These are phyloP conservation scores for Drosophila formosana DNA, from an alignment of 2,888 invertebrate genomes.

Conservation along the genomic window DNA sequence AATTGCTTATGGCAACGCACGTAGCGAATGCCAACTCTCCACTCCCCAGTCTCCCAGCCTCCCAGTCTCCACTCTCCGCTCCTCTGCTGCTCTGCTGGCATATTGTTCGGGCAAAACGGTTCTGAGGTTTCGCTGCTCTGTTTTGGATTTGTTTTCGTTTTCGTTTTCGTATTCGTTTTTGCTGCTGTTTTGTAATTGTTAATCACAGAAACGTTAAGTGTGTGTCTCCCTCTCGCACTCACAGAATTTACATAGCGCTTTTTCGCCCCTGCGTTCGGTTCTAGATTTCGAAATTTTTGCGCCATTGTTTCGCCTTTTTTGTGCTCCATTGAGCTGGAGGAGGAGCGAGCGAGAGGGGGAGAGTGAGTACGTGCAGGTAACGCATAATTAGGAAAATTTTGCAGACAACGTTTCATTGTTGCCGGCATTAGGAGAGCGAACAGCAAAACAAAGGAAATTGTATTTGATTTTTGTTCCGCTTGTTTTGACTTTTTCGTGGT, in stretches of 20 bases:
- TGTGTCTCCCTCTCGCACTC: constrained; percentile 10
- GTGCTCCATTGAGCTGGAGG: constrained; percentile 62
- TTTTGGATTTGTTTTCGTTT: constrained; percentile 13
- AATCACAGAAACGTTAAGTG: constrained; percentile 69
- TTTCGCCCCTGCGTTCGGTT: constrained; percentile 1
- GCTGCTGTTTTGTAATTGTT: constrained; percentile 71
- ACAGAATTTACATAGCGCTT: constrained; percentile 54
- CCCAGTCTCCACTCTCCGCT: neutral
- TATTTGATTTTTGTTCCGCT: constrained; percentile 2
- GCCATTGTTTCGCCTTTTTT: constrained; percentile 49
- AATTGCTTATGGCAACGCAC: constrained; percentile 82
- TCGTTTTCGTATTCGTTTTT: constrained; percentile 33
- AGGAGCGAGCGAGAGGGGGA: neutral
- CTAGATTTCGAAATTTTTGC: constrained; percentile 39
- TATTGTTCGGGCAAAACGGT: constrained; percentile 44
- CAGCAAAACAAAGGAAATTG: constrained; percentile 29
- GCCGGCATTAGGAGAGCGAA: constrained; percentile 35
- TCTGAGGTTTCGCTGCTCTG: constrained; percentile 39
- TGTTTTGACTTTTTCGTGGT: constrained; percentile 9
- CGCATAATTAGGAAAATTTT: constrained; percentile 75
- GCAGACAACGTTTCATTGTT: constrained; percentile 52
- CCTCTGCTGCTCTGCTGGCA: constrained; percentile 8
- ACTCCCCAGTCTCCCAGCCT: neutral
- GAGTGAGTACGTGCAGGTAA: constrained; percentile 67
- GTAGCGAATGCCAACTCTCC: constrained; percentile 52